These are phyloP conservation scores for Athalia rosae DNA, from an alignment of 2,888 invertebrate species.

Conservation along the genomic window DNA sequence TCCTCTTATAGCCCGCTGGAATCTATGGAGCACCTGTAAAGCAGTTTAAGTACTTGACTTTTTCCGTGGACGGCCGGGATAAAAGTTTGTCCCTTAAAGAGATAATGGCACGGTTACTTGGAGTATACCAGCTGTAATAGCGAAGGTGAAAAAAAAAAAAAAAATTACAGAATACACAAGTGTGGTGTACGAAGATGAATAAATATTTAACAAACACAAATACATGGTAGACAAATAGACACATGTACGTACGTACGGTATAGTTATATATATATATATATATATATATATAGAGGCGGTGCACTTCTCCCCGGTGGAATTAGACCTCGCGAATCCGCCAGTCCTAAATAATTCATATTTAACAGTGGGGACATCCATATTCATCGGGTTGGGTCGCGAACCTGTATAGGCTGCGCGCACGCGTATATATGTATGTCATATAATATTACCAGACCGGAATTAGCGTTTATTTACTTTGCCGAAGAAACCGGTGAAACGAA, in stretches of 20 bases:
- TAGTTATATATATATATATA: not conserved
- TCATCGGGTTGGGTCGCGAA: conserved; percentile 22
- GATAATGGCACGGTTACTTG: not conserved
- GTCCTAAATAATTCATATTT: conserved; percentile 42
- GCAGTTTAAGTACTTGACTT: conserved; percentile 37
- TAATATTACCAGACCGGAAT: conserved; percentile 13
- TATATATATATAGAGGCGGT: conserved; percentile 11
- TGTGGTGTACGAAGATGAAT: not conserved
- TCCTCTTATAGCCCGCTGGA: conserved; percentile 6
- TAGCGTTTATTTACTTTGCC: conserved; percentile 31
- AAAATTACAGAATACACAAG: not conserved
- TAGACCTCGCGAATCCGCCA: conserved; percentile 21
- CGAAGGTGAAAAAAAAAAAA: not conserved
- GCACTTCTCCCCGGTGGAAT: conserved; percentile 7
- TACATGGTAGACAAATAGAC: not conserved
- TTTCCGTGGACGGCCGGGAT: conserved; percentile 10
- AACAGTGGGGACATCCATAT: conserved; percentile 35
- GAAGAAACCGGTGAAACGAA: conserved; percentile 15
- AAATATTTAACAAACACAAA: not conserved
- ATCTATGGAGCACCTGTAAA: conserved; percentile 42
- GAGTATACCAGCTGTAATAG: not conserved
- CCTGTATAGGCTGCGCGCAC: conserved; percentile 25
- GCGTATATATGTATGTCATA: not conserved
- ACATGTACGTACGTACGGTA: not conserved
- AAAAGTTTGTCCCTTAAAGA: conserved; percentile 11